These are phyloP conservation scores for Scalopus aquaticus DNA, from an alignment of 2,113 vertebrate genomes.

Conservation along the genomic window DNA sequence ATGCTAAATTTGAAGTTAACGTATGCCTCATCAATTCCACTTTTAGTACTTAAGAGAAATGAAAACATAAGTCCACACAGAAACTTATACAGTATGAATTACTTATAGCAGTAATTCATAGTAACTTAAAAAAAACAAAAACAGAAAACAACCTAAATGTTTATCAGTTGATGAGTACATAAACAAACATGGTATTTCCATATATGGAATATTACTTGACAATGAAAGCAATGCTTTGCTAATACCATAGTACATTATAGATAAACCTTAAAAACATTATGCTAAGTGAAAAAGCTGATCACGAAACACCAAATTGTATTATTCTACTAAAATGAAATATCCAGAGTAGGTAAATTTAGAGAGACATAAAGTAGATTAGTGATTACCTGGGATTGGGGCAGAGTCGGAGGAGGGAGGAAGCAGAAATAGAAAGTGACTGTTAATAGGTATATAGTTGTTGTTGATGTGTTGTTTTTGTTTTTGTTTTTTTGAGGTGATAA, in stretches of 20 bases:
- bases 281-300: not conserved
- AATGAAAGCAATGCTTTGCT: not conserved
- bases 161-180: not conserved
- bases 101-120: not conserved
- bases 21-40: not conserved
- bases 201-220: not conserved
- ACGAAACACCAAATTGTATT: not conserved
- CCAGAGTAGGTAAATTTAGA: not conserved
- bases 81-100: not conserved
- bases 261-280: not conserved
- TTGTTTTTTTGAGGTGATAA: not conserved
- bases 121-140: not conserved
- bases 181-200: not conserved
- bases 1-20: not conserved
- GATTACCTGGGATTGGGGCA: not conserved
- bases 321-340: not conserved
- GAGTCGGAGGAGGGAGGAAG: not conserved
- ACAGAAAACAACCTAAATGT: not conserved
- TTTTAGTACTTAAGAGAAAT: not conserved
- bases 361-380: not conserved
- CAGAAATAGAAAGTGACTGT: not conserved
- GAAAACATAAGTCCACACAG: not conserved
- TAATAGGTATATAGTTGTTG: not conserved
- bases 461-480: not conserved
- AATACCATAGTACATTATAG: not conserved